Conservation (phyloP, 2,797 vertebrate species). For the Cyclura pinguis region DNA sequence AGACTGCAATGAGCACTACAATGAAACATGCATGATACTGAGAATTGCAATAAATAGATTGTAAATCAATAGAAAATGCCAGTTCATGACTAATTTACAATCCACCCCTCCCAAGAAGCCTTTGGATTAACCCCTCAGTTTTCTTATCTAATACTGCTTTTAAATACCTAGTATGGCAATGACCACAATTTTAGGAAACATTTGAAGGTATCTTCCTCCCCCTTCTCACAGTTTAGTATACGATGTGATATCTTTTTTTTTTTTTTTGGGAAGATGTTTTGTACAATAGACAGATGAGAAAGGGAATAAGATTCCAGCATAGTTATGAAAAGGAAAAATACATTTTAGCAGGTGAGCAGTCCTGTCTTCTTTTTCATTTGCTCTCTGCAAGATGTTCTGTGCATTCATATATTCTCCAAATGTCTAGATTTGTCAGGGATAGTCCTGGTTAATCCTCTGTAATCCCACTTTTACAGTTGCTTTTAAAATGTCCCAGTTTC, state of each 20-base stretch:
- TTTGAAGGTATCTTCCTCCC: conserved; percentile 6
- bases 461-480: no score
- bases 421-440: no score
- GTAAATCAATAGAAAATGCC: background rate
- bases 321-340: background rate
- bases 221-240: background rate
- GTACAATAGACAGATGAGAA: background rate
- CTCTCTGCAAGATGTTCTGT: no score
- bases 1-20: background rate
- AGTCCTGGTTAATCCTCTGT: no score
- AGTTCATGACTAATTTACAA: background rate
- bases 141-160: background rate
- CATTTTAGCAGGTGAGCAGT: background rate
- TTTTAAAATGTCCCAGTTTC: no score
- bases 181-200: background rate
- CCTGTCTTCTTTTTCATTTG: background rate
- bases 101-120: background rate
- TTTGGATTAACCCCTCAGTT: background rate
- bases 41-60: background rate
- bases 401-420: no score
- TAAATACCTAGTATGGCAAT: background rate
- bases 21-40: background rate
- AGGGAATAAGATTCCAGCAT: background rate
- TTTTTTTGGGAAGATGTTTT: background rate
- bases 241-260: background rate